Conservation (phyloP, 2,888 invertebrate genomes). For the Limnephilus auricula region DNA sequence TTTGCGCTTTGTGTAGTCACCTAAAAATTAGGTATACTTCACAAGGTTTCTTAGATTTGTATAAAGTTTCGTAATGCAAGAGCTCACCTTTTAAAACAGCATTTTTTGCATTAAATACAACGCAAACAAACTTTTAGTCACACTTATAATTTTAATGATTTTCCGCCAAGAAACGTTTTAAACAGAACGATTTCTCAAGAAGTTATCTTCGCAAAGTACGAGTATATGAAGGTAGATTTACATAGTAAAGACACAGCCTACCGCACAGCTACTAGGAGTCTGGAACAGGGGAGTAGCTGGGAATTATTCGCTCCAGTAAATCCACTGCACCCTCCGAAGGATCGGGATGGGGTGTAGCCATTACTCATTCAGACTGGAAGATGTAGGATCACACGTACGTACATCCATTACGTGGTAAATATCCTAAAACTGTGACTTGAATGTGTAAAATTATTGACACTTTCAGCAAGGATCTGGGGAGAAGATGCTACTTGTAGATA, state of each 20-base stretch:
- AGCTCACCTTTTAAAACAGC: too few species aligned
- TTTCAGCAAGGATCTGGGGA: neutral
- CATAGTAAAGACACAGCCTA: neutral
- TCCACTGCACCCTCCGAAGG: conserved; percentile 2
- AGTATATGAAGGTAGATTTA: too few species aligned
- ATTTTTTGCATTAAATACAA: too few species aligned
- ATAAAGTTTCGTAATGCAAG: too few species aligned
- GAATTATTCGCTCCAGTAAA: conserved; percentile 2
- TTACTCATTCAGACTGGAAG: conserved; percentile 13
- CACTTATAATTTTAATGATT: too few species aligned
- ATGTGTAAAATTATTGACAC: neutral
- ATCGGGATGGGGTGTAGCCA: neutral
- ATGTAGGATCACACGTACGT: neutral
- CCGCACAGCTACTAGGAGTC: neutral
- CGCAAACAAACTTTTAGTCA: too few species aligned
- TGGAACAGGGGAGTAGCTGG: neutral
- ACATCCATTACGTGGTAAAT: conserved; percentile 19
- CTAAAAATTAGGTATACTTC: too few species aligned
- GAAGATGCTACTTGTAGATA: neutral
- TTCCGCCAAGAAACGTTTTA: too few species aligned
- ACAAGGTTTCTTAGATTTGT: too few species aligned
- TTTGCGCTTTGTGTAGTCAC: too few species aligned
- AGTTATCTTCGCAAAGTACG: too few species aligned
- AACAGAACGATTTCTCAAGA: too few species aligned
- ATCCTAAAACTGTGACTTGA: conserved; percentile 2